A percentile compares a stretch with the other conserved stretches of the same genome.
phyloP scores from a whole-genome alignment of 2,888 invertebrate species.

The Tipula vernalis region DNA sequence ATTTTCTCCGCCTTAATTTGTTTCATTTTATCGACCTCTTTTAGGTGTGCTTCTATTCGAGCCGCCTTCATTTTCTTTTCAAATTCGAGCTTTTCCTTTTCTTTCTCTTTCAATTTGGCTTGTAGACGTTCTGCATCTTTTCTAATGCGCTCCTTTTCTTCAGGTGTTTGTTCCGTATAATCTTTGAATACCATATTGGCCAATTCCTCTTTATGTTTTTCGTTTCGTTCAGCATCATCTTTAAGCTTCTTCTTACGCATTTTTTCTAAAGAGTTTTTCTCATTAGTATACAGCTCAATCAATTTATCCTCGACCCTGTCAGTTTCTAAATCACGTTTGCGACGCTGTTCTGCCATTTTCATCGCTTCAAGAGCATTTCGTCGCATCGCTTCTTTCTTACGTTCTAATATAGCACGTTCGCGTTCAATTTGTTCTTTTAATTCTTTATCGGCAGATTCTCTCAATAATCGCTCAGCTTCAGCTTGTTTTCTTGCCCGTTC shows the following conservation, averaged over 20 bases:
- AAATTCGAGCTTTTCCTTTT: slow-evolving; percentile 26
- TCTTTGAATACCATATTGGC: neutral
- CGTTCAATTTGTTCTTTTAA: slow-evolving; percentile 28
- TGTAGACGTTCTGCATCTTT: slow-evolving; percentile 38
- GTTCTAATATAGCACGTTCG: slow-evolving; percentile 25
- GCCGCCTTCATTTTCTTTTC: slow-evolving; percentile 24
- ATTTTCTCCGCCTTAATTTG: slow-evolving; percentile 19
- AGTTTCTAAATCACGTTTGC: slow-evolving; percentile 22
- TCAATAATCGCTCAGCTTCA: slow-evolving; percentile 20
- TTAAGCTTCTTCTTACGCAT: slow-evolving; percentile 32
- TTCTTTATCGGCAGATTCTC: slow-evolving; percentile 25
- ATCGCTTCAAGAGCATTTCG: slow-evolving; percentile 27
- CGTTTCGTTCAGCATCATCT: slow-evolving; percentile 32
- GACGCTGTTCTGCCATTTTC: slow-evolving; percentile 26
- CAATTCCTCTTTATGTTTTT: neutral
- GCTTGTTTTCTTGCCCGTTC: slow-evolving; percentile 21
- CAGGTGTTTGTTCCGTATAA: slow-evolving; percentile 32
- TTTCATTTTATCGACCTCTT: slow-evolving; percentile 24
- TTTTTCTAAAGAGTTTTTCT: slow-evolving; percentile 35
- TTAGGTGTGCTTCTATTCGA: slow-evolving; percentile 25
- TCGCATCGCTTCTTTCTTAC: slow-evolving; percentile 23
- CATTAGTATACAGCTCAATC: slow-evolving; percentile 35
- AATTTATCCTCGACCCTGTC: slow-evolving; percentile 36
- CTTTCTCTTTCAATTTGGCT: slow-evolving; percentile 37
- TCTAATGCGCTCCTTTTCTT: slow-evolving; percentile 33